Conservation (phyloP, 2,797 vertebrate genomes). For the Hyperoplus lanceolatus region DNA sequence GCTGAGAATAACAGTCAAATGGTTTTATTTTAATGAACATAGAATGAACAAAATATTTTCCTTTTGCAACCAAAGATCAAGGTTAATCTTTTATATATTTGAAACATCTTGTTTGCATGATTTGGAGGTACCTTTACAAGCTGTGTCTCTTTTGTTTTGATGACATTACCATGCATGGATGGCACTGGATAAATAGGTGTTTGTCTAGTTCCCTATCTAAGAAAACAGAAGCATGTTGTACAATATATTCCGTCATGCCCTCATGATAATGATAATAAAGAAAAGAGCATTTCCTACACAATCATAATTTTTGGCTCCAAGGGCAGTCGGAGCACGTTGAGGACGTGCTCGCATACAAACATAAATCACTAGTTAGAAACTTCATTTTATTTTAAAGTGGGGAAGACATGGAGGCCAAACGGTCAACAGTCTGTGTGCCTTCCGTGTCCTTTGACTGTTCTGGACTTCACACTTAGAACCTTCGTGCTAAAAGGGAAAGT, state of each 20-base stretch:
- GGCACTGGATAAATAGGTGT: neutral
- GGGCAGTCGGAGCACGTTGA: neutral
- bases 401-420: neutral
- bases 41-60: neutral
- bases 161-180: neutral
- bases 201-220: neutral
- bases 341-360: neutral
- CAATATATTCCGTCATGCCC: neutral
- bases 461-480: neutral
- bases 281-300: neutral
- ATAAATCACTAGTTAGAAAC: neutral
- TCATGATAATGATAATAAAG: neutral
- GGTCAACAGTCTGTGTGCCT: neutral
- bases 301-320: neutral
- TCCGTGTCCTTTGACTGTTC: neutral
- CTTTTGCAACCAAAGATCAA: neutral
- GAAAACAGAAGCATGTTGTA: neutral
- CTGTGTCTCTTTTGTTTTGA: neutral
- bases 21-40: neutral
- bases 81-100: neutral
- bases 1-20: neutral
- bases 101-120: neutral
- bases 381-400: neutral
- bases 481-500: conserved; percentile 13
- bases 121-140: neutral